phyloP scores from a whole-genome alignment of 2,113 vertebrate genomes.

The Calypte anna region DNA sequence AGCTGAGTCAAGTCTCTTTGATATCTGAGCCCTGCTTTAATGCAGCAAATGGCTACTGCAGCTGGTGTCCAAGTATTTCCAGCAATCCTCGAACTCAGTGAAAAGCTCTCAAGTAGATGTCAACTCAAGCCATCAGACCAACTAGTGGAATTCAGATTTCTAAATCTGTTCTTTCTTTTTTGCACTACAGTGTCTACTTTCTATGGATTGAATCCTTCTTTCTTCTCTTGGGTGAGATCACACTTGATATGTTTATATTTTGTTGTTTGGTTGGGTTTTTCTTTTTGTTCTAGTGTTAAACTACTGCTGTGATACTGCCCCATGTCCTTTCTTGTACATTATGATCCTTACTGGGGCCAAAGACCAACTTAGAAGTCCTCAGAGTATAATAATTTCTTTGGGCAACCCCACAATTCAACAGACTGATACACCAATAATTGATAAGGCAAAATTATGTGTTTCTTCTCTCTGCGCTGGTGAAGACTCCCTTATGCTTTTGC shows the following conservation, averaged over 20 bases:
- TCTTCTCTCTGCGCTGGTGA: background rate
- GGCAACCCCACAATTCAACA: background rate
- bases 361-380: background rate
- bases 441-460: fast-evolving
- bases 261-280: background rate
- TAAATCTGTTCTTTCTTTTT: background rate
- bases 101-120: background rate
- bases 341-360: fast-evolving
- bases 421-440: background rate
- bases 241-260: background rate
- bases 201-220: background rate
- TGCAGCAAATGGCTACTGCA: slow-evolving; percentile 14
- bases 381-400: background rate
- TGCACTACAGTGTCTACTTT: background rate
- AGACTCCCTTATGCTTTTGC: background rate
- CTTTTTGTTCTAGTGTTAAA: background rate
- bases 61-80: background rate
- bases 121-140: background rate
- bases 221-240: background rate
- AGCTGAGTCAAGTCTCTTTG: background rate
- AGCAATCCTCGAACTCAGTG: fast-evolving
- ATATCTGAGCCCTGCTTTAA: slow-evolving; percentile 1
- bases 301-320: background rate
- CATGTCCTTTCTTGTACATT: background rate
- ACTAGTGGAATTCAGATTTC: background rate